These are phyloP conservation scores for Loris lydekkerianus DNA, from an alignment of 2,797 vertebrate species.

Conservation along the genomic window DNA sequence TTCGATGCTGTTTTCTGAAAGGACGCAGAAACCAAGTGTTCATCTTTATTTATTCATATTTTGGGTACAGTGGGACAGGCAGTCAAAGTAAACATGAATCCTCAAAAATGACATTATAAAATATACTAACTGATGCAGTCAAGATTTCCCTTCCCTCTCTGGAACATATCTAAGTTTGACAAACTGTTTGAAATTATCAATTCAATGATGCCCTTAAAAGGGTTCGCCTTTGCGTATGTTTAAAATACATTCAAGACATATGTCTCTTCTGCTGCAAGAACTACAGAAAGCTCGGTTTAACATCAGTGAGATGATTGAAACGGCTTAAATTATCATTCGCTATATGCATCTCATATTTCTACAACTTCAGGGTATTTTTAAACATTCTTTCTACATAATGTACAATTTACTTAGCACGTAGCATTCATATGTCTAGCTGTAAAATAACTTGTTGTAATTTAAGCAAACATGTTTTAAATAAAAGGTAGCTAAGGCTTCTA, in stretches of 20 bases:
- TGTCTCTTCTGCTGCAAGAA: conserved; percentile 79
- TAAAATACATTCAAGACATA: conserved; percentile 82
- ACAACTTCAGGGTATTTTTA: conserved; percentile 88
- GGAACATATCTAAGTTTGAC: conserved; percentile 79
- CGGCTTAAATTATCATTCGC: conserved; percentile 84
- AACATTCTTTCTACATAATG: conserved; percentile 84
- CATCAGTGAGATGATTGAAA: conserved; percentile 74
- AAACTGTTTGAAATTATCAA: conserved; percentile 81
- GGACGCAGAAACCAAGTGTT: conserved; percentile 61
- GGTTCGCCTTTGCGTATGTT: conserved; percentile 70
- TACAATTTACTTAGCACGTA: conserved; percentile 87
- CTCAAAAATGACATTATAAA: conserved; percentile 80
- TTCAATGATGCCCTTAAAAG: conserved; percentile 83
- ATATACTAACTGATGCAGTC: conserved; percentile 75
- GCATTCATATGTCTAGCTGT: conserved; percentile 87
- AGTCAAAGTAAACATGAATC: conserved; percentile 80
- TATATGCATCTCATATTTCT: conserved; percentile 85
- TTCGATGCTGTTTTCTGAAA: not conserved
- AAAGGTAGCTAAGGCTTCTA: conserved; percentile 86
- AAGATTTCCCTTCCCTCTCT: conserved; percentile 67
- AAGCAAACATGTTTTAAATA: conserved; percentile 89
- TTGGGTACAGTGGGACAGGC: conserved; percentile 80
- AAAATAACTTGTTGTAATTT: conserved; percentile 88
- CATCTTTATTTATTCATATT: conserved; percentile 82
- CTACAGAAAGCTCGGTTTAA: conserved; percentile 82